A percentile compares a stretch with the other conserved stretches of the same genome.
phyloP scores from a whole-genome alignment of 2,888 invertebrate species.

The Stenodema calcarata region DNA sequence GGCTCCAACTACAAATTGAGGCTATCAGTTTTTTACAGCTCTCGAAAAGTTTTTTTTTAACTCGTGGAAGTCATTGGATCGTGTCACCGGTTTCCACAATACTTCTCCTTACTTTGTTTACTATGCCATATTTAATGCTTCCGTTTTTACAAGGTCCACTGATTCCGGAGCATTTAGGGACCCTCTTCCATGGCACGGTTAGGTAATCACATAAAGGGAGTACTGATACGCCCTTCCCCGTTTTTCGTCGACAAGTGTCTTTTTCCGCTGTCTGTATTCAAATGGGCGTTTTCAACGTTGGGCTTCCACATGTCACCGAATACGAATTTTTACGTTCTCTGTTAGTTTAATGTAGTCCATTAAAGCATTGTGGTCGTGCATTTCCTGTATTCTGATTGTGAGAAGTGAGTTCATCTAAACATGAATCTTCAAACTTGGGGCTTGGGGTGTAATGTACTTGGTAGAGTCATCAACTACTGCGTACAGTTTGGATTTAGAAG shows the following conservation, averaged over 20 bases:
- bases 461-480: no score
- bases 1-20: slow-evolving; percentile 39
- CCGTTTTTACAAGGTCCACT: slow-evolving; percentile 48
- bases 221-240: slow-evolving; percentile 20
- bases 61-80: slow-evolving; percentile 46
- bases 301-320: background rate
- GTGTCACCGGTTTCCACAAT: slow-evolving; percentile 49
- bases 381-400: no score
- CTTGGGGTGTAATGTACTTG: no score
- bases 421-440: no score
- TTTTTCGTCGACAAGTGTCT: slow-evolving; percentile 41
- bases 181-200: background rate
- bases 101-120: slow-evolving; percentile 44
- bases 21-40: slow-evolving; percentile 42
- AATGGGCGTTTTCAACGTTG: background rate
- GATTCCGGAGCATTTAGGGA: slow-evolving; percentile 45
- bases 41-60: background rate
- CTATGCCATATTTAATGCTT: slow-evolving; percentile 52
- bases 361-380: no score
- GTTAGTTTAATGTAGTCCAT: no score
- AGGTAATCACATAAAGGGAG: slow-evolving; percentile 47
- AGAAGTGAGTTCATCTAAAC: no score
- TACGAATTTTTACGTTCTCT: background rate
- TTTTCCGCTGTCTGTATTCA: slow-evolving; percentile 51
- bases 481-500: no score